phyloP scores from a whole-genome alignment of 1,140 invertebrate genomes.

The Bombus sibiricus region DNA sequence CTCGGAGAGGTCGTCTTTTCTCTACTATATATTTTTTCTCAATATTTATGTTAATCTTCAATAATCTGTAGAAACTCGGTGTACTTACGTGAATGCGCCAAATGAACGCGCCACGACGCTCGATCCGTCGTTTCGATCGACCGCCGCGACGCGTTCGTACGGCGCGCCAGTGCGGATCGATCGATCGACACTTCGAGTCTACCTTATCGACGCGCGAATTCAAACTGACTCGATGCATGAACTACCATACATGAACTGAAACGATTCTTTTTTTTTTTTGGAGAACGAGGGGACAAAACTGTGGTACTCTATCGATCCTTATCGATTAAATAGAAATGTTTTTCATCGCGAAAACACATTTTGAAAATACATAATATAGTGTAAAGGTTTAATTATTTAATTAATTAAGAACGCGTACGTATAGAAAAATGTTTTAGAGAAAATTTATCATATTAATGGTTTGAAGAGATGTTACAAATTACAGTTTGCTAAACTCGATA shows the following conservation, averaged over 20 bases:
- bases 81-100: constrained; percentile 63
- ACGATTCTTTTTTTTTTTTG: not conserved
- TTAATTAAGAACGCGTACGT: too few relatives aligned
- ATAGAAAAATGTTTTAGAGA: not conserved
- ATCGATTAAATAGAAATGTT: not conserved
- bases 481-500: not conserved
- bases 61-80: constrained; percentile 45
- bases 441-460: not conserved
- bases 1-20: constrained; percentile 32
- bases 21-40: not conserved
- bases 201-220: constrained; percentile 56
- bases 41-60: constrained; percentile 57
- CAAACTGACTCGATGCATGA: constrained; percentile 26
- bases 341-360: not conserved
- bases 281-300: constrained; percentile 11
- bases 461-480: not conserved
- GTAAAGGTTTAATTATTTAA: too few relatives aligned
- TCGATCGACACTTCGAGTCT: constrained; percentile 59
- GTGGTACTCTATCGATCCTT: constrained; percentile 45
- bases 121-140: constrained; percentile 44
- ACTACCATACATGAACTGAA: constrained; percentile 6
- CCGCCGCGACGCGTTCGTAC: constrained; percentile 43
- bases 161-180: constrained; percentile 35
- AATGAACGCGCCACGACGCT: constrained; percentile 43
- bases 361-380: too few relatives aligned